Percentiles rank a stretch among this genome's conserved stretches.
Conservation (phyloP, 2,888 invertebrate genomes). For the Carabus problematicus region DNA sequence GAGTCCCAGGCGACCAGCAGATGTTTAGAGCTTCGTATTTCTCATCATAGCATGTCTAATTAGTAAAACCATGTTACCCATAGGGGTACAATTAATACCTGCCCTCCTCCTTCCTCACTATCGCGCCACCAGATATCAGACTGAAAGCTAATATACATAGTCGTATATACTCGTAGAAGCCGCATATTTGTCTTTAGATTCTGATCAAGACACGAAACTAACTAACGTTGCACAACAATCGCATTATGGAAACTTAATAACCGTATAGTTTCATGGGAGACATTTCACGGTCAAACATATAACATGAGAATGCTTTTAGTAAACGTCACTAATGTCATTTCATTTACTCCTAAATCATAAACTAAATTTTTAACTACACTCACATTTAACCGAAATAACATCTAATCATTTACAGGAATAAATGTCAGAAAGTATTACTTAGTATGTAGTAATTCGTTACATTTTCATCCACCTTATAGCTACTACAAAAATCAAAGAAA, state of each 20-base stretch:
- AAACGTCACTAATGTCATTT: background rate
- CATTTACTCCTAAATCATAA: background rate
- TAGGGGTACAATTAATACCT: too few species aligned
- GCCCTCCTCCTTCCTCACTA: background rate
- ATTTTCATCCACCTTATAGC: too few species aligned
- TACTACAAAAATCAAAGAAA: too few species aligned
- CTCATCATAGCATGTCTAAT: constrained; percentile 6
- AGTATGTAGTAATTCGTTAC: too few species aligned
- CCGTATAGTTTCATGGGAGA: constrained; percentile 16
- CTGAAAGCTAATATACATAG: background rate
- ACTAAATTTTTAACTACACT: constrained; percentile 16
- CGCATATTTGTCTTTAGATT: background rate
- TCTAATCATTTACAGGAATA: background rate
- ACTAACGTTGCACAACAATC: constrained; percentile 5
- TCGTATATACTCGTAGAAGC: too few species aligned
- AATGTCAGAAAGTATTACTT: too few species aligned
- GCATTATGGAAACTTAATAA: constrained; percentile 28
- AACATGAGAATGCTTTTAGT: constrained; percentile 20
- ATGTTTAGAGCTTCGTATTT: constrained; percentile 12
- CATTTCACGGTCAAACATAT: background rate
- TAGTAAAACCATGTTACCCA: background rate
- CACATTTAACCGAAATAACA: background rate
- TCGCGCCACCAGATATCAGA: background rate
- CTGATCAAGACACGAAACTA: constrained; percentile 9
- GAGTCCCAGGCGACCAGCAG: constrained; percentile 14